Conservation (phyloP, 2,797 vertebrate species). For the Bovichtus variegatus region DNA sequence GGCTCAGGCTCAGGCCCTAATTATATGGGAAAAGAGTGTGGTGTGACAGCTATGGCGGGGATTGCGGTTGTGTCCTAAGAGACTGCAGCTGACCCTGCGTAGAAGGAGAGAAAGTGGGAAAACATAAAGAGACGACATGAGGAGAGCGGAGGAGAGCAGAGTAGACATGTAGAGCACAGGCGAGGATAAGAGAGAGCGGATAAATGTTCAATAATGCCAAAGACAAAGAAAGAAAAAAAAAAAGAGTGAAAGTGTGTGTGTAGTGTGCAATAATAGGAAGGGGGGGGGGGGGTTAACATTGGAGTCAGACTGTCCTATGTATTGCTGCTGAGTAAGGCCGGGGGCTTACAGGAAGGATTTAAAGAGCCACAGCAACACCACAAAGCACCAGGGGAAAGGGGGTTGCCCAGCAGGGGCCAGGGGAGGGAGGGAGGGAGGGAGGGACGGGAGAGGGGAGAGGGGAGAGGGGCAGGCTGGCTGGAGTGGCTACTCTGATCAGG, state of each 20-base stretch:
- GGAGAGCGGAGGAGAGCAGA: slow-evolving; percentile 10
- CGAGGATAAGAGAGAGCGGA: neutral
- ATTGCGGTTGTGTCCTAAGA: slow-evolving; percentile 81
- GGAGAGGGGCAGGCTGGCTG: slow-evolving; percentile 45
- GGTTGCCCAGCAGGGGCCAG: slow-evolving; percentile 68
- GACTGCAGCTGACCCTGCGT: slow-evolving; percentile 78
- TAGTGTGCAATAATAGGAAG: slow-evolving; percentile 44
- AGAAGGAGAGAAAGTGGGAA: slow-evolving; percentile 67
- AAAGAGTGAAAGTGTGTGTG: slow-evolving; percentile 23
- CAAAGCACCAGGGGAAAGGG: slow-evolving; percentile 76
- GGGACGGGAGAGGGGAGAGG: slow-evolving; percentile 56
- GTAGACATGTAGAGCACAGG: neutral
- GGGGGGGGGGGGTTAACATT: slow-evolving; percentile 51
- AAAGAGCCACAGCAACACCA: slow-evolving; percentile 82
- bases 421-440: slow-evolving; percentile 53
- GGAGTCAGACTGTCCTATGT: slow-evolving; percentile 76
- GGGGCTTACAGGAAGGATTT: slow-evolving; percentile 80
- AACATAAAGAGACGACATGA: slow-evolving; percentile 45
- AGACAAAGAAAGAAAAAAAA: slow-evolving; percentile 4
- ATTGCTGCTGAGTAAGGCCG: slow-evolving; percentile 78
- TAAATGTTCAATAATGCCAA: slow-evolving; percentile 14
- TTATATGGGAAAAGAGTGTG: slow-evolving; percentile 85
- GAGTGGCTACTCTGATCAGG: slow-evolving; percentile 79
- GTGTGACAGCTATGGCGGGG: slow-evolving; percentile 82
- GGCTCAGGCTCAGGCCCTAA: slow-evolving; percentile 83